Base-by-base conservation (phyloP, 2,113 vertebrate genomes). In the Clarias magur region DNA sequence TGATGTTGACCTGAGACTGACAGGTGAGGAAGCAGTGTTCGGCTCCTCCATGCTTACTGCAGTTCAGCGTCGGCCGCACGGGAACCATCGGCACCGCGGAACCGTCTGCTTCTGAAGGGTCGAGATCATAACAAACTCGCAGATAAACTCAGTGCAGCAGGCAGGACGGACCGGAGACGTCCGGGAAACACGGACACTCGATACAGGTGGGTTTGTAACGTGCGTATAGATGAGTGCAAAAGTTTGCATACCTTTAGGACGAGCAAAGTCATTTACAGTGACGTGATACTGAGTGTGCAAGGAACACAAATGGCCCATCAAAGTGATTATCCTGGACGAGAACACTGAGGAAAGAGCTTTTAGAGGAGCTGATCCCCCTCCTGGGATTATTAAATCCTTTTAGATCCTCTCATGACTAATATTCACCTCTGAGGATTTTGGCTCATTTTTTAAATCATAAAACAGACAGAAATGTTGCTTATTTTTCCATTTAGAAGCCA, bases 1-100 rank as follows among this genome's bases (percentile, higher is more conserved):
- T 96, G 76, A 98, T 94, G 85, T 95, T 96, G 92, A 97, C 94
- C 94, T 97, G 96, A 0, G 97, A 96, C 91, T 94, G 96, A 92
- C 97, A 99, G 90, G 94, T 97, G 91, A 99, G 94, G 93, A 96
- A 96, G 93, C 98, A 99, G 90, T 93, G 96, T 87, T 99, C 97
- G 13, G 94, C 96, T 93, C 97, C 96, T 83, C 94, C 97, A 90
- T 95, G 96, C 93, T 96, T 98, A 89, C 93, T 91, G 92, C 98
- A 99, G 91, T 95, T 97, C 93, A 99, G 94, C 62, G 95, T 95
- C 82, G 96, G 95, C 87, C 93, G 96, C 89, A 95, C 93, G 87
- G 94, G 92, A 78, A 91, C 87, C 54, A 88, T 92, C 85, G 93
- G 90, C 85, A 94, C 89, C 87, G 95, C 85, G 89, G 93, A 90